These are phyloP conservation scores for Nesometra sesokonis DNA, from an alignment of 35 echinoderm and acorn worm species.

Conservation along the genomic window DNA sequence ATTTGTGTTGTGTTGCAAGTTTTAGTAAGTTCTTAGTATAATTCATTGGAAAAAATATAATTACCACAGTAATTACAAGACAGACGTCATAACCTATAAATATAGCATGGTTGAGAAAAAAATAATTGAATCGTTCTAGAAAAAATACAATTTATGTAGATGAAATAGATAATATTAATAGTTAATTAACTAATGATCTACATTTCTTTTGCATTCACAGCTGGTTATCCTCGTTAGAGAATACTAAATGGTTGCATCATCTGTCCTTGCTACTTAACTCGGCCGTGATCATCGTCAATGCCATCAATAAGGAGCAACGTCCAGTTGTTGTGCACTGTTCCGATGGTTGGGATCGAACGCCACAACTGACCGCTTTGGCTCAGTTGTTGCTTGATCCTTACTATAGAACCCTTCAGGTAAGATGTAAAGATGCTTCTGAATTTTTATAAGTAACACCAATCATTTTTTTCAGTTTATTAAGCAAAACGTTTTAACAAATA, in stretches of 20 bases:
- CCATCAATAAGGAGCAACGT: slow-evolving; percentile 48
- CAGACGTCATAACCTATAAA: no score
- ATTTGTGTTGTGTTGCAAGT: no score
- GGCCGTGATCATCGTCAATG: slow-evolving; percentile 49
- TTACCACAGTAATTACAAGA: no score
- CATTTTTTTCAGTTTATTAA: no score
- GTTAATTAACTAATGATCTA: not conserved
- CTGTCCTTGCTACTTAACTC: slow-evolving; percentile 67
- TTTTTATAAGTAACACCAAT: no score
- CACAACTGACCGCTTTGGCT: slow-evolving; percentile 64
- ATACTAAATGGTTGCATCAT: slow-evolving; percentile 69
- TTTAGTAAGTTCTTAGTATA: no score
- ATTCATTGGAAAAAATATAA: no score
- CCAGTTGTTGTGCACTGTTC: slow-evolving; percentile 72
- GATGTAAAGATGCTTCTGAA: not conserved
- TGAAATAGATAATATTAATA: not conserved
- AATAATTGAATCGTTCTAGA: no score
- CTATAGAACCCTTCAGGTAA: slow-evolving; percentile 80
- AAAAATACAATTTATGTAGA: not conserved
- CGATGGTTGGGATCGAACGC: slow-evolving; percentile 85
- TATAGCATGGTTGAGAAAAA: no score
- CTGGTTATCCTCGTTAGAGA: slow-evolving; percentile 57
- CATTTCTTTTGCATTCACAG: not conserved
- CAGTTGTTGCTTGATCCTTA: slow-evolving; percentile 81
- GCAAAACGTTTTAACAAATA: no score